Conservation (phyloP, 2,113 vertebrate genomes). For the Ophiodon elongatus region DNA sequence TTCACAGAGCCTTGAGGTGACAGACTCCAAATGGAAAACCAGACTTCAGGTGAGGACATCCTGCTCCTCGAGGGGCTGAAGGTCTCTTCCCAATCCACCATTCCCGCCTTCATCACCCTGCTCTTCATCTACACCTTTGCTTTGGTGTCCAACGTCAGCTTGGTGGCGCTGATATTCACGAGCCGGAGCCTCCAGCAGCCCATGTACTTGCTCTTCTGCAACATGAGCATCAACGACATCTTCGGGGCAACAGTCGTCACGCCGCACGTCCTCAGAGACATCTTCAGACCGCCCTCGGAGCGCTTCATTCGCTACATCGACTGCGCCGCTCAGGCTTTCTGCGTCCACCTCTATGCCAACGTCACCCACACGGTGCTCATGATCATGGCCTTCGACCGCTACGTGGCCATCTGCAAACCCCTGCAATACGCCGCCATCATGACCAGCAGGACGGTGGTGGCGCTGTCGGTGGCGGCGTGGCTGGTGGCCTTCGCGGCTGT, state of each 20-base stretch:
- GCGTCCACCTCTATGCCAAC: slow-evolving; percentile 50
- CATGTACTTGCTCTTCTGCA: slow-evolving; percentile 82
- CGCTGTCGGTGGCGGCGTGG: slow-evolving; percentile 69
- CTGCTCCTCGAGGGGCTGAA: slow-evolving; percentile 60
- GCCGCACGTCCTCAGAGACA: slow-evolving; percentile 43
- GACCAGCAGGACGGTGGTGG: slow-evolving; percentile 63
- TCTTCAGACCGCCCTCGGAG: not conserved
- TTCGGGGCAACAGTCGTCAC: slow-evolving; percentile 60
- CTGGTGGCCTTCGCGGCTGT: not conserved
- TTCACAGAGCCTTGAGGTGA: too few relatives aligned
- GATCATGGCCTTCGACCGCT: slow-evolving; percentile 81
- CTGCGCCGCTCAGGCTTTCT: slow-evolving; percentile 77
- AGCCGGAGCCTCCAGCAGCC: slow-evolving; percentile 75
- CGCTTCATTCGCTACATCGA: slow-evolving; percentile 51
- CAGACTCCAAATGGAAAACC: too few relatives aligned
- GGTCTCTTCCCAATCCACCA: slow-evolving; percentile 19
- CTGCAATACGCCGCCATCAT: slow-evolving; percentile 72
- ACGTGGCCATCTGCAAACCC: slow-evolving; percentile 76
- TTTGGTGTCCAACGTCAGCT: slow-evolving; percentile 60
- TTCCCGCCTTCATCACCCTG: slow-evolving; percentile 56
- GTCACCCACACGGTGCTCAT: slow-evolving; percentile 69
- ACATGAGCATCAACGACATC: slow-evolving; percentile 71
- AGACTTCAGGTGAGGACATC: too few relatives aligned
- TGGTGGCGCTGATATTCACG: slow-evolving; percentile 57
- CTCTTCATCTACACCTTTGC: slow-evolving; percentile 68